phyloP scores from a whole-genome alignment of 2,113 vertebrate genomes.

The Tragulus kanchil region DNA sequence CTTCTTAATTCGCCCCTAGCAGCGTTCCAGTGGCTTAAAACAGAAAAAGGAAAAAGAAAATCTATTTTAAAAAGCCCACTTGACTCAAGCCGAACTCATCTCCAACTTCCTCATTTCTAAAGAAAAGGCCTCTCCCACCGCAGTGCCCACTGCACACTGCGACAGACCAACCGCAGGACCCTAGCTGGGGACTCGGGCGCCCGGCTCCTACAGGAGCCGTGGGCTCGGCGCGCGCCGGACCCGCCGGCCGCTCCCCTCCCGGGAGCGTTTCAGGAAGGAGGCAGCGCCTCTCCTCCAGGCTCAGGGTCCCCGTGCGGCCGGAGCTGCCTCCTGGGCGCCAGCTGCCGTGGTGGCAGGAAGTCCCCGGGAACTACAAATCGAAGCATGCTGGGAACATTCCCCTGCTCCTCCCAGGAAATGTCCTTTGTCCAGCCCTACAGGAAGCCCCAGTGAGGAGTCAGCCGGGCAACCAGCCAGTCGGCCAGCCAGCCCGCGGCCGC shows the following conservation, averaged over 20 bases:
- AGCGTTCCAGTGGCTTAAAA: not conserved
- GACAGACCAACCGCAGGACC: not conserved
- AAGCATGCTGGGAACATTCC: conserved; percentile 82
- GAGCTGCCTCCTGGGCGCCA: not conserved
- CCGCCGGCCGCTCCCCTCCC: not conserved
- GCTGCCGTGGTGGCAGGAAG: conserved; percentile 72
- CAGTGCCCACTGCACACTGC: not conserved
- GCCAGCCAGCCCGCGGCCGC: conserved; percentile 20
- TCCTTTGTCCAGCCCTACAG: conserved; percentile 84
- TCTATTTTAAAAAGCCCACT: not conserved
- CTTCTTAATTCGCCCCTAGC: not conserved
- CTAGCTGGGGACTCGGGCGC: fast-evolving
- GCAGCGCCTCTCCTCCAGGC: fast-evolving
- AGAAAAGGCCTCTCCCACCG: not conserved
- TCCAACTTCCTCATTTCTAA: not conserved
- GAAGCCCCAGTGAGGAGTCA: conserved; percentile 80
- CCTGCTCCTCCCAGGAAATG: conserved; percentile 85
- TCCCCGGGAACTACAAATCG: conserved; percentile 81
- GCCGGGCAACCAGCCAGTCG: conserved; percentile 55
- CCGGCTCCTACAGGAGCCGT: fast-evolving
- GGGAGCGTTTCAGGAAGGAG: not conserved
- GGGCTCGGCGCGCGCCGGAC: fast-evolving
- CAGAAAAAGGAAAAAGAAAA: not conserved
- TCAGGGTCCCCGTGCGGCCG: not conserved
- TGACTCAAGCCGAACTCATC: not conserved